These are phyloP conservation scores for Pteromalus puparum DNA, from an alignment of 1,140 invertebrate genomes.

Conservation along the genomic window DNA sequence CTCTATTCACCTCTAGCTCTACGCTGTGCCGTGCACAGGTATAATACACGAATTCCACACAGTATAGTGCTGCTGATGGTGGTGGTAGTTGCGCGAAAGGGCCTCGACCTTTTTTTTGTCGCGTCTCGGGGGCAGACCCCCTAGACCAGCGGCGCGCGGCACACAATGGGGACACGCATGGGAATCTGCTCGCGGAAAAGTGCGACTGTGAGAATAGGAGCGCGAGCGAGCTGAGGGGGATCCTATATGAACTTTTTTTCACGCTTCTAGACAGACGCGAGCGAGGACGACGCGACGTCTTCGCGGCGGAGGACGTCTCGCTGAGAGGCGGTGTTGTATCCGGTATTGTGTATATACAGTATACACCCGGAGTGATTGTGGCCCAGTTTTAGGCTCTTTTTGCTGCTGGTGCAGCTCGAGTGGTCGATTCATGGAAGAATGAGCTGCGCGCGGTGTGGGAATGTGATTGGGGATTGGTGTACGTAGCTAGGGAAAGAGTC, in stretches of 20 bases:
- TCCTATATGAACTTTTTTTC: background rate
- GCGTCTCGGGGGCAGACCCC: background rate
- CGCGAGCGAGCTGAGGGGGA: background rate
- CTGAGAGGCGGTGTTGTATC: background rate
- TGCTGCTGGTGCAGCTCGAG: background rate
- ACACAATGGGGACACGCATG: background rate
- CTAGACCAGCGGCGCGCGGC: background rate
- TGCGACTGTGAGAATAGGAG: background rate
- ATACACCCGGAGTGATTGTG: background rate
- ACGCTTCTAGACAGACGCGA: background rate
- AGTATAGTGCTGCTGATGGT: background rate
- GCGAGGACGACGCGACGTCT: background rate
- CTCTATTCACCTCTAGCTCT: background rate
- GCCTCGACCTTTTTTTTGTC: slow-evolving; percentile 20
- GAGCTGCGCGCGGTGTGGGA: background rate
- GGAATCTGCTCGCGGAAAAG: background rate
- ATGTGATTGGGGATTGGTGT: slow-evolving; percentile 2
- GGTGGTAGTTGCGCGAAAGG: background rate
- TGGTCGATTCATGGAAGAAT: slow-evolving; percentile 28
- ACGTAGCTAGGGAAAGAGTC: background rate
- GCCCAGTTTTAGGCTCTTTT: slow-evolving; percentile 27
- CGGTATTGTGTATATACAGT: background rate
- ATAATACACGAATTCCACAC: background rate
- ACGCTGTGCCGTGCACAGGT: background rate
- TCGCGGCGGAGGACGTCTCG: slow-evolving; percentile 15